phyloP scores from a whole-genome alignment of 2,113 vertebrate genomes.

The Nycticebus coucang region DNA sequence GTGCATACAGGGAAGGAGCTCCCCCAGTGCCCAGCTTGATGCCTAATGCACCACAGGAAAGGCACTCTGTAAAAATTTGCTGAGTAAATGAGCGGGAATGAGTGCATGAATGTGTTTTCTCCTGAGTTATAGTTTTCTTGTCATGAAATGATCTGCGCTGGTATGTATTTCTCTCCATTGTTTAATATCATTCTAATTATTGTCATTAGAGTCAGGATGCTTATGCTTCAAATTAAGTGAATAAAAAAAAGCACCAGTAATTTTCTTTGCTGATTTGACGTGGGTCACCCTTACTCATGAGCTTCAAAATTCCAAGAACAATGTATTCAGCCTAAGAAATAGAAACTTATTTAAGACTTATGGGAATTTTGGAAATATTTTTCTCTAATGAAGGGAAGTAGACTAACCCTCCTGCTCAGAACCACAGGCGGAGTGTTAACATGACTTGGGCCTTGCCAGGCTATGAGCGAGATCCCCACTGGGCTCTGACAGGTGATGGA shows the following conservation, averaged over 20 bases:
- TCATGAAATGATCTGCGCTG: neutral
- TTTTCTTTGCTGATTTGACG: slow-evolving; percentile 7
- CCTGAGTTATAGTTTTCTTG: neutral
- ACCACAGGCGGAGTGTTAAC: neutral
- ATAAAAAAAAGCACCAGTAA: neutral
- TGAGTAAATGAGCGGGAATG: neutral
- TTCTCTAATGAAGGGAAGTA: neutral
- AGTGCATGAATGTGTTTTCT: neutral
- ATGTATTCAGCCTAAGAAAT: neutral
- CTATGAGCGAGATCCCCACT: neutral
- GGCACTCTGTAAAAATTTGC: neutral
- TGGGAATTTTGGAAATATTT: neutral
- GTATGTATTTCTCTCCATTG: neutral
- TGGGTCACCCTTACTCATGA: neutral
- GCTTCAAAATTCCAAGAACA: neutral
- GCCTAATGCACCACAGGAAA: neutral
- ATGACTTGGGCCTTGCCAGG: neutral
- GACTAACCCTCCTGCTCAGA: neutral
- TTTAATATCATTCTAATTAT: neutral
- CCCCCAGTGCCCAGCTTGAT: neutral
- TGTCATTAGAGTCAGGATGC: neutral
- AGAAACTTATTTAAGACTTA: slow-evolving; percentile 18
- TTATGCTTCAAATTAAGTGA: neutral
- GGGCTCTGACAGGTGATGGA: neutral
- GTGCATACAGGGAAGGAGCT: neutral